Conservation (phyloP, 2,888 invertebrate species). For the Trichopria drosophilae region DNA sequence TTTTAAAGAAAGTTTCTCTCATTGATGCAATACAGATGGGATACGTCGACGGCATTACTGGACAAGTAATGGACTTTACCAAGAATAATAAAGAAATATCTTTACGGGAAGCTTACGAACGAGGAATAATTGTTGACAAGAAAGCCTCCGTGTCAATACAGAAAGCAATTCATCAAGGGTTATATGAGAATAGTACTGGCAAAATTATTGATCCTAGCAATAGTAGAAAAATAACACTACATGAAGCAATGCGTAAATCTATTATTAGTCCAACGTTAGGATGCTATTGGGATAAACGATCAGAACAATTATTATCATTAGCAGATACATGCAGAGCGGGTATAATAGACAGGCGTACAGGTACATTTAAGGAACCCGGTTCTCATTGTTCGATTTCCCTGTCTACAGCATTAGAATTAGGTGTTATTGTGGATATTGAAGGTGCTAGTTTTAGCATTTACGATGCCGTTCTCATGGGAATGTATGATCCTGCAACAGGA, state of each 20-base stretch:
- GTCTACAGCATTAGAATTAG: conserved; percentile 74
- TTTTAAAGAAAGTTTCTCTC: conserved; percentile 77
- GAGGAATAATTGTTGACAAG: conserved; percentile 78
- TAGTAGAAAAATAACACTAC: conserved; percentile 76
- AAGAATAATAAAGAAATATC: conserved; percentile 70
- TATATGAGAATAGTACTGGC: conserved; percentile 79
- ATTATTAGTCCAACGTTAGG: conserved; percentile 79
- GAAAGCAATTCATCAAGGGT: conserved; percentile 81
- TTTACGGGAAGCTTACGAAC: conserved; percentile 76
- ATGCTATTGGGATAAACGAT: conserved; percentile 78
- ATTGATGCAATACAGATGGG: conserved; percentile 76
- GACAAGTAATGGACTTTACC: conserved; percentile 72
- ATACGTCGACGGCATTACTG: conserved; percentile 72
- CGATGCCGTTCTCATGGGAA: conserved; percentile 76
- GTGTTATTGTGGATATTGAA: conserved; percentile 84
- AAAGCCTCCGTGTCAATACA: conserved; percentile 82
- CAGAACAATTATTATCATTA: conserved; percentile 71
- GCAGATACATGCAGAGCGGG: conserved; percentile 81
- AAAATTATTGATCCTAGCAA: conserved; percentile 82
- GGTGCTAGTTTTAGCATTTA: conserved; percentile 80
- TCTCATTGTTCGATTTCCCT: conserved; percentile 69
- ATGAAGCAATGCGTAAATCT: conserved; percentile 81
- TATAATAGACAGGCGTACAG: conserved; percentile 78
- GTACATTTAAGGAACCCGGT: conserved; percentile 75
- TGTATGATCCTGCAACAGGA: conserved; percentile 71